Evolutionary conservation across 2,797 vertebrate species (phyloP), one percentile per base, ranked within the genome.

Genomic region (Pogonophryne albipinna): DNA sequence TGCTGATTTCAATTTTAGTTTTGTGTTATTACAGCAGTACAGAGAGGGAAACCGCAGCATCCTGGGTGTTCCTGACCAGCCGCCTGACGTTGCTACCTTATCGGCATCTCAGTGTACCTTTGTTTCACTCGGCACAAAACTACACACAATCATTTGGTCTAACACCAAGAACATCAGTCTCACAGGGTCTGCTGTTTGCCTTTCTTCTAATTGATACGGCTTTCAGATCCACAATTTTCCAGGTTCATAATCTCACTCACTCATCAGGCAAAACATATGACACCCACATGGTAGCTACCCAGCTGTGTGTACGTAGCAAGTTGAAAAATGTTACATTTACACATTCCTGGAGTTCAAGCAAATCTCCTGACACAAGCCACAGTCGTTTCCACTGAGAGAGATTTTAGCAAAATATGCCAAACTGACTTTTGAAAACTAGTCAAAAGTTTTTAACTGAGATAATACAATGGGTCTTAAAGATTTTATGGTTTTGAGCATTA

Each of bases 11-110:
- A 20, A 69, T 84, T 74, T 75, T 4, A 71, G 76, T 74, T 66
- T 38, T 76, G 20, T 74, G 27, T 76, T 63, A 56, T 56, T 87
- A 86, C 59, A 71, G 47, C 47, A 44, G 53, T 42, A 50, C 49
- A 66, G 69, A 53, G 72, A 31, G 12, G 51, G 45, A 82, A 79
- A 78, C 85, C 78, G 1, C 87, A 78, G 51, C 82, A 67, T 89
- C 78, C 78, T 88, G 85, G 84, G 87, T 90, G 89, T 87, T 92
- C 87, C 80, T 85, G 84, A 85, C 74, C 77, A 74, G 45, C 41
- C 50, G 6, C 57, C 67, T 77, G 76, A 84, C 61, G 76, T 74
- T 71, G 68, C 70, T 77, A 51, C 38, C 70, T 80, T 81, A 76
- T 85, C 83, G 72, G 52, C 59, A 75, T 76, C 55, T 42, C 1